These are phyloP conservation scores for Cichlasoma orientale DNA, from an alignment of 2,797 vertebrate genomes.

Conservation along the genomic window DNA sequence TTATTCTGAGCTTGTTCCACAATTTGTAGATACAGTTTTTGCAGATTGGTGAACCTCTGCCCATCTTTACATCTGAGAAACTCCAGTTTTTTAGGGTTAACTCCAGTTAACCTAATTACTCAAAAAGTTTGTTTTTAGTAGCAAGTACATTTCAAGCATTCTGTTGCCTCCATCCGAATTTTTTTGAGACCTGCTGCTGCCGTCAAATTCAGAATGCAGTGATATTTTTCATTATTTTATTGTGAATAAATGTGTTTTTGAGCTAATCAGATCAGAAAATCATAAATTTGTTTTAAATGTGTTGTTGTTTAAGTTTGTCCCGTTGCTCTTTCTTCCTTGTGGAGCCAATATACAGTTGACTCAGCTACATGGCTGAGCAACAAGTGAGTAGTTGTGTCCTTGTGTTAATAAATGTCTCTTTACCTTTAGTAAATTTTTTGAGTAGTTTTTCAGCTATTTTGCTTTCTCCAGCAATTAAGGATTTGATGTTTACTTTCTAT, in stretches of 20 bases:
- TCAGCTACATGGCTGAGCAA: neutral
- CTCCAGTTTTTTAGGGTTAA: too few species aligned
- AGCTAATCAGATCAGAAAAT: neutral
- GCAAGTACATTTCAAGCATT: neutral
- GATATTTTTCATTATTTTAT: neutral
- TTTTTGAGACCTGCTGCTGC: neutral
- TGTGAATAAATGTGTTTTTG: neutral
- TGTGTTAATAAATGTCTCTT: neutral
- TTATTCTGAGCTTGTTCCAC: neutral
- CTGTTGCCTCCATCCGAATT: neutral
- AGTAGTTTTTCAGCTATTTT: neutral
- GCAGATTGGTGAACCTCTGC: neutral
- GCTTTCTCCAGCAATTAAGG: too few species aligned
- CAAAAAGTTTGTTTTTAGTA: neutral
- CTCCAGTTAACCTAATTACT: neutral
- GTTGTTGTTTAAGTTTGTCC: neutral
- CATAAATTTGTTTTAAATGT: neutral
- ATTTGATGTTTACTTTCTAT: too few species aligned
- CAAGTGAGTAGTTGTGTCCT: neutral
- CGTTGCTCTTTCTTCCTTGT: neutral
- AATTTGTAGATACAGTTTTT: neutral
- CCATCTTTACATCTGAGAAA: neutral
- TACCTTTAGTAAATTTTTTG: too few species aligned
- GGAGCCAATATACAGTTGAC: neutral
- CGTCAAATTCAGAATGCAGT: neutral